A percentile compares a stretch with the other conserved stretches of the same genome.
phyloP scores from a whole-genome alignment of 2,113 vertebrate species.

The Serilophus lunatus region DNA sequence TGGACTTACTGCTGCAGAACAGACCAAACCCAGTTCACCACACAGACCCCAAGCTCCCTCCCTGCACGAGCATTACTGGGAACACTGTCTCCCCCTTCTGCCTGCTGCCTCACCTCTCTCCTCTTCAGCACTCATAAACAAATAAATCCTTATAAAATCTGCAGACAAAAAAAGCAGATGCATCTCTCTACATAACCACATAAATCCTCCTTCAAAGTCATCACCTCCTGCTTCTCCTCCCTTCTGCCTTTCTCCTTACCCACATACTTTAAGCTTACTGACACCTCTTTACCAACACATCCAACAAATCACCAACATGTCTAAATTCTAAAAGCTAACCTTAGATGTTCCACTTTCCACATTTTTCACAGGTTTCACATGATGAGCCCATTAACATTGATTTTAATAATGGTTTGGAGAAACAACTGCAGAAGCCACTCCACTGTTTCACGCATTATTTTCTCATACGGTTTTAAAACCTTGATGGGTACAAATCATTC shows the following conservation, averaged over 20 bases:
- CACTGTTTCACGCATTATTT: background rate
- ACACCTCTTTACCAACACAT: background rate
- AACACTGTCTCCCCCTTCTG: background rate
- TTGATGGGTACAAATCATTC: background rate
- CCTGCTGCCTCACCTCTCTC: background rate
- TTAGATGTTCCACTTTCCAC: background rate
- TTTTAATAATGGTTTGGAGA: background rate
- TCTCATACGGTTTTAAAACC: background rate
- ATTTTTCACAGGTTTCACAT: background rate
- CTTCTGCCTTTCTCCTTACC: background rate
- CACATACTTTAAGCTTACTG: background rate
- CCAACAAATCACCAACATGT: background rate
- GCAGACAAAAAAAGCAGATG: background rate
- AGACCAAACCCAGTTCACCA: background rate
- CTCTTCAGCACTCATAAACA: background rate
- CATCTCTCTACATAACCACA: background rate
- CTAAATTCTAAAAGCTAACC: background rate
- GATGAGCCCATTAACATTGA: background rate
- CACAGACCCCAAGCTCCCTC: background rate
- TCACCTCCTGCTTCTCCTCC: background rate
- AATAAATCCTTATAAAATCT: background rate
- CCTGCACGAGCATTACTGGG: background rate
- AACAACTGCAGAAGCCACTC: background rate
- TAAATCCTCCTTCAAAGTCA: background rate
- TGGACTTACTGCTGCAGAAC: background rate